Percentiles rank a stretch among this genome's conserved stretches.
phyloP scores from a whole-genome alignment of 1,140 invertebrate genomes.

The Drosophila nigromelanica region DNA sequence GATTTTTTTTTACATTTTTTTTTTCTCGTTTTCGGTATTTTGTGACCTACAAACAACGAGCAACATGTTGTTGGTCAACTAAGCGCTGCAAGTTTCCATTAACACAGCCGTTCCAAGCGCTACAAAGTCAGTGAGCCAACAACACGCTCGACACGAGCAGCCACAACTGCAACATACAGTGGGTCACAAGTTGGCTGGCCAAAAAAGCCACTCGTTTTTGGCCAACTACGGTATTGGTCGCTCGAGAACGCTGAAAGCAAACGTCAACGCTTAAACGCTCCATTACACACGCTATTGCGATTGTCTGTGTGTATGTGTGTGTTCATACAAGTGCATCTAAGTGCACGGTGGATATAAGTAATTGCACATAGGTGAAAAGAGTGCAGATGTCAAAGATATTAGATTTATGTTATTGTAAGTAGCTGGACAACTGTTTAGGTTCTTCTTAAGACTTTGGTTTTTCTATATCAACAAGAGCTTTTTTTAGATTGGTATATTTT shows the following conservation, averaged over 20 bases:
- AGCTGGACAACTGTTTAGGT: background rate
- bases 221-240: slow-evolving; percentile 52
- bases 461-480: too few species aligned
- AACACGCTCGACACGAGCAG: slow-evolving; percentile 20
- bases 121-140: slow-evolving; percentile 58
- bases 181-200: slow-evolving; percentile 38
- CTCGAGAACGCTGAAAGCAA: slow-evolving; percentile 55
- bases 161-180: slow-evolving; percentile 22
- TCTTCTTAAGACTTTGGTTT: too few species aligned
- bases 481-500: too few species aligned
- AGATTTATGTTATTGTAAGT: slow-evolving; percentile 1
- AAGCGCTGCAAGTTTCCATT: slow-evolving; percentile 80
- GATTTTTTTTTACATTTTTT: background rate
- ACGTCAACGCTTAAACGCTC: slow-evolving; percentile 64
- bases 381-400: background rate
- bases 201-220: slow-evolving; percentile 48
- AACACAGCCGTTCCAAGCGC: slow-evolving; percentile 59
- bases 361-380: slow-evolving; percentile 11
- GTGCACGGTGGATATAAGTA: slow-evolving; percentile 14
- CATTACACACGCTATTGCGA: slow-evolving; percentile 44
- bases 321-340: slow-evolving; percentile 24
- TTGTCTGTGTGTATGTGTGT: slow-evolving; percentile 10
- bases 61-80: slow-evolving; percentile 80
- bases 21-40: slow-evolving; percentile 19
- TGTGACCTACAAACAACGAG: slow-evolving; percentile 79